Base-by-base conservation (phyloP, 1,140 invertebrate genomes). In the Drosophila aff. region DNA sequence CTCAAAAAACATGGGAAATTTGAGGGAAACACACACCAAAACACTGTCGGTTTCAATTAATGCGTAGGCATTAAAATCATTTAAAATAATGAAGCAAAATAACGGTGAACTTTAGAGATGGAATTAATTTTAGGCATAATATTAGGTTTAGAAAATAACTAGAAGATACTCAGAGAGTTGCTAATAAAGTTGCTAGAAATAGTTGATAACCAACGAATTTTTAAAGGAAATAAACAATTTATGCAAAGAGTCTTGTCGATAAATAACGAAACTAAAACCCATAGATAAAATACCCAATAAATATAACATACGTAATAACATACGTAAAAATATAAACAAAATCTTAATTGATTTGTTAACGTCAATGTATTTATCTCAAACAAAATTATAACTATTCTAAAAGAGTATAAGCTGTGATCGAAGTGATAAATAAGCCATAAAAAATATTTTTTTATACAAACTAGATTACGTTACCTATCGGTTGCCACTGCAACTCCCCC, bases 21-120 rank as follows among this genome's bases (percentile, higher is more conserved):
- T 55, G 41, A 36, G 46, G 23, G 21, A 49, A 58, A 67, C 26
- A 46, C 10, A 33, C 21, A 62, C 11, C 47, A 40, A 38, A 68
- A 41, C 57, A 43, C 21, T 33, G 62, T 9, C 28, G 62, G 26
- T 41, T 68, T 68, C 44, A 68, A 68, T 68, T 68, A 57, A 58
- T 64, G 43, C 40, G 18, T 38, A 36, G 28, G 16, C 47, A 38
- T 57, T 55, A 38, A 38, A 55, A 40, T 38, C 21, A 55, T 55
- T 55, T 55, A 55, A 55, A 55, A 38, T 55, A 55, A 38, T 16
- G 15, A 5, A 9, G 9, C 2, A 38, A 9, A 10, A 16, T 38
- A 4, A 18, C 4, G 33, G 2, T 9, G 2, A 23, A 36, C 6
- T 38, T 38, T 23, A 13, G n/a, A 18, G 6, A 52, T 11, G n/a